These are phyloP conservation scores for Caenorhabditis imperialis DNA, from an alignment of 2,888 invertebrate species.

Conservation along the genomic window DNA sequence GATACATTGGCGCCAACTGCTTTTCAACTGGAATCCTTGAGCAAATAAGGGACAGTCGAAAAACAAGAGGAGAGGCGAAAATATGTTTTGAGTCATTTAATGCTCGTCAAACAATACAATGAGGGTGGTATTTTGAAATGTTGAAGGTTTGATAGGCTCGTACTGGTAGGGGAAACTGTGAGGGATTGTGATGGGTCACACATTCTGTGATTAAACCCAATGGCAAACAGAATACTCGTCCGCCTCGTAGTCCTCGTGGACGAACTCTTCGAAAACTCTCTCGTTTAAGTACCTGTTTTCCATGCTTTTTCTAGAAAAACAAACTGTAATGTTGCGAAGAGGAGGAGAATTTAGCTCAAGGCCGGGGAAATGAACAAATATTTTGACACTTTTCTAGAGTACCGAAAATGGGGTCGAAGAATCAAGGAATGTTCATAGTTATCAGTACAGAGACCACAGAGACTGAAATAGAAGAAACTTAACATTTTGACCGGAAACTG, in stretches of 20 bases:
- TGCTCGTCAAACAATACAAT: not conserved
- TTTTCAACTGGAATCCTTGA: too few species aligned
- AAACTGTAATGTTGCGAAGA: conserved; percentile 13
- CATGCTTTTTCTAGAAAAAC: conserved; percentile 13
- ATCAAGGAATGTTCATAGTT: too few species aligned
- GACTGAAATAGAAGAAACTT: too few species aligned
- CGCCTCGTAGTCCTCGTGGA: too few species aligned
- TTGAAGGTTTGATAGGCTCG: too few species aligned
- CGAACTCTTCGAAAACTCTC: not conserved
- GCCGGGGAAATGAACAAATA: not conserved
- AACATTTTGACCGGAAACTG: too few species aligned
- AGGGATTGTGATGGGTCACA: conserved; percentile 11
- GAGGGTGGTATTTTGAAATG: not conserved
- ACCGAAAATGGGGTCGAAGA: too few species aligned
- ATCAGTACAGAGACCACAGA: too few species aligned
- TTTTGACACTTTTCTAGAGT: too few species aligned
- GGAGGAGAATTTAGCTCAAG: conserved; percentile 8
- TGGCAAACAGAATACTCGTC: not conserved
- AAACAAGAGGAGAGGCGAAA: conserved; percentile 36
- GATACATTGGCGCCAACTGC: too few species aligned
- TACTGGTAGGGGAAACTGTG: too few species aligned
- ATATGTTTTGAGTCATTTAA: conserved; percentile 26
- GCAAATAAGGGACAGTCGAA: conserved; percentile 19
- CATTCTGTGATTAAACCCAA: conserved; percentile 6
- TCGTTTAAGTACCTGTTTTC: conserved; percentile 16